Evolutionary conservation across 2,888 invertebrate genomes (phyloP).

Genomic region (Galeopsomyia nigrocyanea): DNA sequence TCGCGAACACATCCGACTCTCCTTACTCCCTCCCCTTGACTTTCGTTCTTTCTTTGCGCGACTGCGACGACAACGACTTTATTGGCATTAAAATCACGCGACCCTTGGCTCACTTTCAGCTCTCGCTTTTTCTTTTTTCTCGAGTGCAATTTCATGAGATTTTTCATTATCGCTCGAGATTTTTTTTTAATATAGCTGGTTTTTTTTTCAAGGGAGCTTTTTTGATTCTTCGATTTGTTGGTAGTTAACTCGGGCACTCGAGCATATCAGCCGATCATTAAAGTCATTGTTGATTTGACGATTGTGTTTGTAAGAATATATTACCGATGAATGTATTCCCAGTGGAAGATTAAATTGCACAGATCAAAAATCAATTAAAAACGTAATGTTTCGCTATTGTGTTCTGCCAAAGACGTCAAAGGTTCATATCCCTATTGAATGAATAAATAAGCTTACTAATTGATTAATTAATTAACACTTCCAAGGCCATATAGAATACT

Average conservation of each 20-base stretch:
- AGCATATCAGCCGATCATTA: background rate
- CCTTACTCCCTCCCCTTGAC: too few species aligned
- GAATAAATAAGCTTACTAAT: too few species aligned
- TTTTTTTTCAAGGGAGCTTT: background rate
- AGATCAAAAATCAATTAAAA: too few species aligned
- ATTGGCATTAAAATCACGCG: constrained; percentile 44
- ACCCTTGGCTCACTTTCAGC: constrained; percentile 42
- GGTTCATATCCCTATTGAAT: too few species aligned
- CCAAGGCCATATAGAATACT: too few species aligned
- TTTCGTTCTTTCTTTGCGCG: background rate
- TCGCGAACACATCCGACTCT: background rate
- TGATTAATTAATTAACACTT: too few species aligned
- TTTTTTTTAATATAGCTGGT: constrained; percentile 13
- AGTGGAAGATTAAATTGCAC: too few species aligned
- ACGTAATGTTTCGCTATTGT: too few species aligned
- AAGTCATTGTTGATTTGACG: background rate
- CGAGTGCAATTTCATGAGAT: constrained; percentile 41
- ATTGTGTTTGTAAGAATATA: too few species aligned
- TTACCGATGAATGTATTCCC: too few species aligned
- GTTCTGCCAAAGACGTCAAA: too few species aligned
- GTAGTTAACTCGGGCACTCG: background rate
- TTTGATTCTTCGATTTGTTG: too few species aligned
- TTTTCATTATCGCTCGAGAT: constrained; percentile 38
- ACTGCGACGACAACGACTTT: constrained; percentile 27
- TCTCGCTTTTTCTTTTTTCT: constrained; percentile 23